These are phyloP conservation scores for Centropyge bicolor DNA, from an alignment of 2,797 vertebrate genomes.

Conservation along the genomic window DNA sequence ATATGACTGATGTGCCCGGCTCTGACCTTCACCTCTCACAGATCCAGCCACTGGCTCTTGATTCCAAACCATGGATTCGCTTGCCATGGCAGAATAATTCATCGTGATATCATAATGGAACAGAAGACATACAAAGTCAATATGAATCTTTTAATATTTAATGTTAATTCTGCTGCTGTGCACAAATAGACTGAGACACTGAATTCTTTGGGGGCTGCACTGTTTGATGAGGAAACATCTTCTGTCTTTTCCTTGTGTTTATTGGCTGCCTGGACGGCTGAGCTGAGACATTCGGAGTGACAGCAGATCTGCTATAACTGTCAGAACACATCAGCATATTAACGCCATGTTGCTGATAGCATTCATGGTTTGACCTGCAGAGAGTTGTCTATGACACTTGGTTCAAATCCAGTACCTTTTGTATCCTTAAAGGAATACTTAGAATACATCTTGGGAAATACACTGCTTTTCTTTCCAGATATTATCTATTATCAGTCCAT, in stretches of 20 bases:
- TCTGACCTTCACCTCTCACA: slow-evolving; percentile 60
- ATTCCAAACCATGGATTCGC: slow-evolving; percentile 33
- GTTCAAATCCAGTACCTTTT: slow-evolving; percentile 20
- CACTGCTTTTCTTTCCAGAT: not conserved
- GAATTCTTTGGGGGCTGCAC: not conserved
- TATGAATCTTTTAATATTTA: slow-evolving; percentile 42
- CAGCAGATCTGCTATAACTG: slow-evolving; percentile 59
- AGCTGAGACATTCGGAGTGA: slow-evolving; percentile 55
- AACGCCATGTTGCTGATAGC: slow-evolving; percentile 29
- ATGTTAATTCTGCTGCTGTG: slow-evolving; percentile 21
- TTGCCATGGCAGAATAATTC: slow-evolving; percentile 38
- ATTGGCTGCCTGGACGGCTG: slow-evolving; percentile 23
- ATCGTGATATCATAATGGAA: slow-evolving; percentile 40
- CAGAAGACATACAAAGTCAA: slow-evolving; percentile 39
- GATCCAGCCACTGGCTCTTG: slow-evolving; percentile 9
- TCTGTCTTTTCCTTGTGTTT: slow-evolving; percentile 20
- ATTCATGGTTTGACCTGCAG: slow-evolving; percentile 11
- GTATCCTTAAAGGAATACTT: not conserved
- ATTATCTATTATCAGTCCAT: too few species aligned
- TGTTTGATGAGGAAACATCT: slow-evolving; percentile 7
- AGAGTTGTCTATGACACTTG: slow-evolving; percentile 20
- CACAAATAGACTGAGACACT: slow-evolving; percentile 6
- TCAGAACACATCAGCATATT: slow-evolving; percentile 62
- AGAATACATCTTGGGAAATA: not conserved
- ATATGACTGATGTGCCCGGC: slow-evolving; percentile 60